Percentiles rank a stretch among this genome's conserved stretches.
These are phyloP conservation scores for Muricea muricata DNA, from an alignment of 92 coral and sea anemone species.

Conservation along the genomic window DNA sequence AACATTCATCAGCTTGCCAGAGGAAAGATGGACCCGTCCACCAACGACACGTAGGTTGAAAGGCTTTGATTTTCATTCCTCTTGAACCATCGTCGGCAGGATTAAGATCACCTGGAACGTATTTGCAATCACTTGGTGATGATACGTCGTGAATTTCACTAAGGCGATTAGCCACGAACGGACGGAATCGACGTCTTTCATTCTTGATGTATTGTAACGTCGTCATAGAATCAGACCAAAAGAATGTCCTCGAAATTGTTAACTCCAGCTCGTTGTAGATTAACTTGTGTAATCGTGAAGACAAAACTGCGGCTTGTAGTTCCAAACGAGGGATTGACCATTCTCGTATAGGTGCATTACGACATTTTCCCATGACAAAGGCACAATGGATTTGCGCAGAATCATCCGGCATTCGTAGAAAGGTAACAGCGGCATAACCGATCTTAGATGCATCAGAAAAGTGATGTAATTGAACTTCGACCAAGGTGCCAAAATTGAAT, in stretches of 20 bases:
- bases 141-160: conserved; percentile 61
- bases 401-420: background rate
- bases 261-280: conserved; percentile 41
- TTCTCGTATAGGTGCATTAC: background rate
- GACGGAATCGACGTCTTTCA: conserved; percentile 58
- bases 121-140: conserved; percentile 55
- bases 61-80: conserved; percentile 45
- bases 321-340: conserved; percentile 25
- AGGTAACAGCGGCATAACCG: conserved; percentile 24
- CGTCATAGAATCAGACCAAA: conserved; percentile 70
- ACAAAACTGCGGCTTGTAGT: conserved; percentile 8
- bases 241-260: conserved; percentile 27
- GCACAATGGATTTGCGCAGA: background rate
- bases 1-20: conserved; percentile 50
- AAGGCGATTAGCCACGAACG: conserved; percentile 61
- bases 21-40: conserved; percentile 62
- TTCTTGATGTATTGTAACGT: conserved; percentile 65
- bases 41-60: conserved; percentile 57
- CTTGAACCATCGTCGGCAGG: conserved; percentile 72
- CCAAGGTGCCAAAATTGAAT: background rate
- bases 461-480: conserved; percentile 6
- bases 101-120: conserved; percentile 59
- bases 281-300: conserved; percentile 21
- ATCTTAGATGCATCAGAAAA: conserved; percentile 36
- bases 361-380: conserved; percentile 21